Conservation (phyloP, 2,797 vertebrate species). For the Meriones psammophilus region DNA sequence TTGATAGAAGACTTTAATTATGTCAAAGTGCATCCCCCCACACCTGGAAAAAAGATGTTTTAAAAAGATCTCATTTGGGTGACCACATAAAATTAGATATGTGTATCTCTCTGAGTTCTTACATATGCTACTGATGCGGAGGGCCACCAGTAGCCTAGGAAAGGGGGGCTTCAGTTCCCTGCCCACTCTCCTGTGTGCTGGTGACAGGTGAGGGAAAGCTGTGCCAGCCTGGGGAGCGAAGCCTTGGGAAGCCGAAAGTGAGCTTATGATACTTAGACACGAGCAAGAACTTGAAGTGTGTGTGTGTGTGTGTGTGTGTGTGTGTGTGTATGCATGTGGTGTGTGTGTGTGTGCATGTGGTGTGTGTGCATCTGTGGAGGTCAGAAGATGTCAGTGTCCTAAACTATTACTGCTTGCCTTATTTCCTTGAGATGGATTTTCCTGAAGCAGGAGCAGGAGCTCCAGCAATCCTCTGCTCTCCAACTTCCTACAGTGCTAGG, state of each 20-base stretch:
- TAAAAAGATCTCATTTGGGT: conserved; percentile 80
- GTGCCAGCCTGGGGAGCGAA: not conserved
- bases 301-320: not conserved
- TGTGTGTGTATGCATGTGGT: too few species aligned
- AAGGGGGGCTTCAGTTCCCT: conserved; percentile 63
- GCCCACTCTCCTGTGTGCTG: conserved; percentile 58
- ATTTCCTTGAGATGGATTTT: not conserved
- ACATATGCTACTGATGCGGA: conserved; percentile 75
- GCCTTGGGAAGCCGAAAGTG: not conserved
- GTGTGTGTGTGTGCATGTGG: not conserved
- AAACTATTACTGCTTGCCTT: not conserved
- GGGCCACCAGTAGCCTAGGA: conserved; percentile 61
- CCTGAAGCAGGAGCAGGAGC: not conserved
- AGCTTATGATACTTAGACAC: not conserved
- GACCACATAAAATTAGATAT: conserved; percentile 78
- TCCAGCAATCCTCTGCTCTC: not conserved
- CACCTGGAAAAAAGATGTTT: conserved; percentile 79
- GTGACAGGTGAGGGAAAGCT: conserved; percentile 45
- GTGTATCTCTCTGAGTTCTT: conserved; percentile 73
- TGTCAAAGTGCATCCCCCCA: conserved; percentile 80
- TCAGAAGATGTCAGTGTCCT: not conserved
- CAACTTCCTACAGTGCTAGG: not conserved
- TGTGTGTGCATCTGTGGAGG: not conserved
- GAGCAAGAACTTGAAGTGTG: not conserved
- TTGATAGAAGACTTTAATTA: conserved; percentile 89